Base-by-base conservation (phyloP, 1,140 invertebrate genomes). In the Trichoplusia ni region DNA sequence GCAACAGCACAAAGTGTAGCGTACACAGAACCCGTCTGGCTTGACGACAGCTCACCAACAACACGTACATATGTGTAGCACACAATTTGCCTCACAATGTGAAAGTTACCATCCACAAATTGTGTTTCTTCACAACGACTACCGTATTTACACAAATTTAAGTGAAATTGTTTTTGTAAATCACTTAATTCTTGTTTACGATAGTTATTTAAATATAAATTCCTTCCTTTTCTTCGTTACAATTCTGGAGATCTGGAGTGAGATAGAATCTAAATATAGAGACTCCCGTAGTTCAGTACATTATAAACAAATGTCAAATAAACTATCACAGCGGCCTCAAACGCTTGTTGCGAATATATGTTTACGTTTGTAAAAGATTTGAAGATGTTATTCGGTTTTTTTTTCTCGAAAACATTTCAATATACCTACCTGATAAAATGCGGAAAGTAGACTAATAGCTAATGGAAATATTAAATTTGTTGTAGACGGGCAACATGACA, bases 11-110 rank as follows among this genome's bases (percentile, higher is more conserved):
- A 18, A 44, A 58, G 38, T 42, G 25, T 19, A 29, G 23, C 8
- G 13, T n/a, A 31, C 14, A 61, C 67, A 53, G 80, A 86, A 86
- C 80, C 75, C 61, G 81, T 86, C 73, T 75, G 63, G 67, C 56
- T 25, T 56, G 59, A 60, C 37, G 75, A 81, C 81, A 81, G 77
- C 75, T 82, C 16, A 13, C 69, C 68, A 66, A 69, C 62, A 78
- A 58, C 16, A 44, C 38, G 23, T 27, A 3, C 14, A 25, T 44
- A 31, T 61, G 46, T 35, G 35, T 29, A 63, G 29, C 59, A 49
- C 51, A 62, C 51, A 23, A 58, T 62, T 67, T 67, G 59, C 19
- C 38, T 51, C 46, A 62, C n/a, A 49, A 58, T 67, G 64, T 61
- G 64, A 67, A 67, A 61, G 67, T 73, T 65, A 56, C 18, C 53